Conservation (phyloP, 2,888 invertebrate species). For the Ormyrus rosae region DNA sequence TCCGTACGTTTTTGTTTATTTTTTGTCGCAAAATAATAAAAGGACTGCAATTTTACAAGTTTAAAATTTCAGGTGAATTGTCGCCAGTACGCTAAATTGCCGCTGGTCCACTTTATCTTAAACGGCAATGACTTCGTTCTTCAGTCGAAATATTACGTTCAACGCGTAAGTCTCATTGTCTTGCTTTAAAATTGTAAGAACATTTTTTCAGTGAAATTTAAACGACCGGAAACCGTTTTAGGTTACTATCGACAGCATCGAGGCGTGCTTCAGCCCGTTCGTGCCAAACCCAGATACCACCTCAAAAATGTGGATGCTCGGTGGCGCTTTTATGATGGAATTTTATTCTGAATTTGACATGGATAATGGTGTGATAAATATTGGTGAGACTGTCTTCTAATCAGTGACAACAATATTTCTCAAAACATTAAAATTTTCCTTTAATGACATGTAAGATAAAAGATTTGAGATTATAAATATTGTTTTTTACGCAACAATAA, state of each 20-base stretch:
- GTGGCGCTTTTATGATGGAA: constrained; percentile 76
- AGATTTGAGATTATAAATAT: too few species aligned
- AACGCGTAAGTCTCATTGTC: constrained; percentile 69
- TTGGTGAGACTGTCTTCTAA: constrained; percentile 72
- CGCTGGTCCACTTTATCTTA: constrained; percentile 79
- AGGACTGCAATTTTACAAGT: too few species aligned
- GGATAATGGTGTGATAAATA: constrained; percentile 71
- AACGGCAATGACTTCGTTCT: constrained; percentile 80
- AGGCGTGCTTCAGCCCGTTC: constrained; percentile 76
- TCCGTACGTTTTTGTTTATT: constrained; percentile 56
- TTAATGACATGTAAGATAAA: too few species aligned
- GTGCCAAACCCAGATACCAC: constrained; percentile 60
- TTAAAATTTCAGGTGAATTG: constrained; percentile 78
- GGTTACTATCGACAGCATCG: constrained; percentile 70
- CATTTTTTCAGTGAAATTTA: background rate
- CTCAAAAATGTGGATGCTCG: constrained; percentile 73
- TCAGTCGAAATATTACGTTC: constrained; percentile 80
- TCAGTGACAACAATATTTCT: background rate
- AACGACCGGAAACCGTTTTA: constrained; percentile 63
- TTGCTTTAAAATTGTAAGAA: background rate
- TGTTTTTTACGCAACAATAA: background rate
- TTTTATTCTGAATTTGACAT: constrained; percentile 77
- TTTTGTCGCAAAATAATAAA: too few species aligned
- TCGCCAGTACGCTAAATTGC: constrained; percentile 79
- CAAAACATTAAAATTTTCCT: background rate